phyloP scores from a whole-genome alignment of 2,797 vertebrate genomes.

The Geotrypetes seraphini region DNA sequence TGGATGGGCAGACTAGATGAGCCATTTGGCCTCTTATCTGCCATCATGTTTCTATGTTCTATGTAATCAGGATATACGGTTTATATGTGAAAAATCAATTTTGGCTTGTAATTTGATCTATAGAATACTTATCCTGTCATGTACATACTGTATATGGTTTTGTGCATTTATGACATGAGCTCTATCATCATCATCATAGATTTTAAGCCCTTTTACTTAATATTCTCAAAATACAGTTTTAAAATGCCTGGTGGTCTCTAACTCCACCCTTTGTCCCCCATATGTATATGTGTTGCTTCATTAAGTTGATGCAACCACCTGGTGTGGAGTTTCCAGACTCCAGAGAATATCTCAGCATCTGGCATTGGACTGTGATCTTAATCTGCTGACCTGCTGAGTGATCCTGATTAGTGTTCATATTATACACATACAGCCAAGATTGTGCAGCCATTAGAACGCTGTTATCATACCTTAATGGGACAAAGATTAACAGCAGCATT shows the following conservation, averaged over 20 bases:
- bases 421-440: constrained; percentile 16
- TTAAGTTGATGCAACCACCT: constrained; percentile 69
- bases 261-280: constrained; percentile 26
- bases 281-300: constrained; percentile 34
- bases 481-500: constrained; percentile 24
- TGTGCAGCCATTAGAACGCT: constrained; percentile 20
- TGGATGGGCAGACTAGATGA: too few species aligned
- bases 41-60: too few species aligned
- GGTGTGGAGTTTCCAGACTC: constrained; percentile 49
- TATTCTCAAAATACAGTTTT: constrained; percentile 11
- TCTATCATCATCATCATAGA: too few species aligned
- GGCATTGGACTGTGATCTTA: constrained; percentile 38
- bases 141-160: too few species aligned
- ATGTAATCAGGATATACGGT: too few species aligned
- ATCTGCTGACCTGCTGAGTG: constrained; percentile 32
- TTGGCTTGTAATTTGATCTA: too few species aligned
- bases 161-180: too few species aligned
- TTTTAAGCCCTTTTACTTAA: constrained; percentile 3
- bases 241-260: constrained; percentile 15
- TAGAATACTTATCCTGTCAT: too few species aligned
- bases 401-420: constrained; percentile 27
- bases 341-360: constrained; percentile 46
- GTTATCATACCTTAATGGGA: constrained; percentile 28
- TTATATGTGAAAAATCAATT: too few species aligned
- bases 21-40: too few species aligned